Percentiles rank a stretch among this genome's conserved stretches.
phyloP scores from a whole-genome alignment of 2,888 invertebrate genomes.

The Sinodicranocentrus sp. region DNA sequence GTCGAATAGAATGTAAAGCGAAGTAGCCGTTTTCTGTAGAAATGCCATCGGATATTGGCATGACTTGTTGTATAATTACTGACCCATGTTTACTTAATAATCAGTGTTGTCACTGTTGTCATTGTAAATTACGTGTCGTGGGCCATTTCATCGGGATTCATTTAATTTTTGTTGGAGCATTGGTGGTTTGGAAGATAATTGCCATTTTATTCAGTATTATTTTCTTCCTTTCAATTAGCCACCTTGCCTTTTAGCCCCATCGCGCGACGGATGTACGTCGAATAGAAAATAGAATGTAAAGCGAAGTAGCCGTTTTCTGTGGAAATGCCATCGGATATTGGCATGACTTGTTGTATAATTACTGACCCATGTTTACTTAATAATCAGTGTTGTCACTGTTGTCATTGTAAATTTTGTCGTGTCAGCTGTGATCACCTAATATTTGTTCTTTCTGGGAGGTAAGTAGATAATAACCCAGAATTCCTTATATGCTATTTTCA shows the following conservation, averaged over 20 bases:
- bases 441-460: constrained; percentile 7
- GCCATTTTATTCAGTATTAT: too few species aligned
- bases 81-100: background rate
- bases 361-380: background rate
- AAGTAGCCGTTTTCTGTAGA: too few species aligned
- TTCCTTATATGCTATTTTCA: constrained; percentile 22
- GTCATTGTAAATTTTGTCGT: constrained; percentile 1
- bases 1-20: too few species aligned
- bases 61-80: background rate
- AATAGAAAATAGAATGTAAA: too few species aligned
- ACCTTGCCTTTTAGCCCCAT: too few species aligned
- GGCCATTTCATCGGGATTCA: background rate
- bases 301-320: too few species aligned
- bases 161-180: constrained; percentile 8
- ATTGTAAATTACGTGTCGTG: background rate
- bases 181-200: too few species aligned
- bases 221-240: too few species aligned
- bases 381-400: background rate
- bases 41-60: too few species aligned
- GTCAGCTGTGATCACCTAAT: constrained; percentile 10
- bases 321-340: too few species aligned
- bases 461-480: constrained; percentile 29
- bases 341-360: background rate
- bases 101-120: background rate
- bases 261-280: too few species aligned